Evolutionary conservation across 2,888 invertebrate species (phyloP).

Genomic region (Clostera curtula): DNA sequence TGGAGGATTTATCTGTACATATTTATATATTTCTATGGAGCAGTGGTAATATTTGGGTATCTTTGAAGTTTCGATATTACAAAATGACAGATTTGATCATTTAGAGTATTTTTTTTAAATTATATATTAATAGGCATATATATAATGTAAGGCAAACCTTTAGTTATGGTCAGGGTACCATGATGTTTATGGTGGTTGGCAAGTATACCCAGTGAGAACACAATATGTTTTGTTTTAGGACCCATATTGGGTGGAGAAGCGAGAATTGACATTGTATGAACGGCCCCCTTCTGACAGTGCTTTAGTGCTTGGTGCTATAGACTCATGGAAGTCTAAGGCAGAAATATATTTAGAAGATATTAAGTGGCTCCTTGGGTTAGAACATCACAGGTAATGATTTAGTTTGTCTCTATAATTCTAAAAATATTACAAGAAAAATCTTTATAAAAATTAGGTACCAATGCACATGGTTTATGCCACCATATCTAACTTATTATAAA

Average conservation of each 20-base stretch:
- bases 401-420: background rate
- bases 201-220: background rate
- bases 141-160: too few relatives aligned
- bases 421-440: background rate
- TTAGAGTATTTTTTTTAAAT: too few relatives aligned
- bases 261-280: constrained; percentile 74
- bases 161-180: too few relatives aligned
- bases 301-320: constrained; percentile 67
- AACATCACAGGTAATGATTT: constrained; percentile 77
- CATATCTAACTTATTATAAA: too few relatives aligned
- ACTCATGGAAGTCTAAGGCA: constrained; percentile 80
- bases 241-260: constrained; percentile 72
- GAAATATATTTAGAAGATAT: constrained; percentile 78
- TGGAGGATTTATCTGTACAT: too few relatives aligned
- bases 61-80: too few relatives aligned
- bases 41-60: too few relatives aligned
- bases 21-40: too few relatives aligned
- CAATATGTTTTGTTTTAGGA: constrained; percentile 48
- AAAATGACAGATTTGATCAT: too few relatives aligned
- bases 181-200: too few relatives aligned
- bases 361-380: constrained; percentile 79
- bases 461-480: background rate
- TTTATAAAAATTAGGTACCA: background rate
- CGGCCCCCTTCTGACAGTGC: constrained; percentile 68
- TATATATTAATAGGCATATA: too few relatives aligned